Base-by-base conservation (phyloP, 2,888 invertebrate species). In the Melanostoma mellinum region DNA sequence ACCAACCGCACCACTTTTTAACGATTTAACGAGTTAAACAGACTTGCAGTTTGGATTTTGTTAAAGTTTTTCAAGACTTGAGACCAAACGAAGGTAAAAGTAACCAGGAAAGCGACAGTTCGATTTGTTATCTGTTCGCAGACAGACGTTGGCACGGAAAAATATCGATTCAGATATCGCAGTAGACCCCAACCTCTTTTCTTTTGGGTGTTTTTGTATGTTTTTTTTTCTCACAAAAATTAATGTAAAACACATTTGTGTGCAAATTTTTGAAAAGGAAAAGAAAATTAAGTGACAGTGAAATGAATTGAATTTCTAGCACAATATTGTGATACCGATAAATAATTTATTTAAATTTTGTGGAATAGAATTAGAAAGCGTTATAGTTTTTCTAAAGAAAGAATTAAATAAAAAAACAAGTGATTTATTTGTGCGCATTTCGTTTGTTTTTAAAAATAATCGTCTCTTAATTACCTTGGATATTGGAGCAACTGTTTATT, bases 21-120 rank as follows among this genome's bases (percentile, higher is more conserved):
- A 46, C 60, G 40, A 44, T 58, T 60, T 42, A 75, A 52, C 50
- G 44, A 76, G 76, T 55, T 72, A 76, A 65, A 53, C 35, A 48
- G 42, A 68, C 20, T 61, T 67, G 58, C 33, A 10, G 30, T 42
- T 20, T 53, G 33, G 44, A 42, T 40, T 50, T 61, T 36, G 33
- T 33, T 60, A 50, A 52, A 60, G 63, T 44, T 44, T 48, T 20
- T 56, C 4, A 9, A 38, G 50, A 48, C 6, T 55, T 9, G 8
- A 84, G 75, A 78, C 69, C 71, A 48, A 84, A 75, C 74, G 84
- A 84, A 84, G 84, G 84, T 84, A 84, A 84, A 79, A 84, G 84
- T 84, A 84, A 75, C 79, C 79, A 84, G 74, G 79, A 84, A 79
- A 84, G 79, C 84, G 84, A 84, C 84, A 84, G 84, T 84, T 78